Conservation (phyloP, 2,797 vertebrate genomes). For the Gambusia yucatana region DNA sequence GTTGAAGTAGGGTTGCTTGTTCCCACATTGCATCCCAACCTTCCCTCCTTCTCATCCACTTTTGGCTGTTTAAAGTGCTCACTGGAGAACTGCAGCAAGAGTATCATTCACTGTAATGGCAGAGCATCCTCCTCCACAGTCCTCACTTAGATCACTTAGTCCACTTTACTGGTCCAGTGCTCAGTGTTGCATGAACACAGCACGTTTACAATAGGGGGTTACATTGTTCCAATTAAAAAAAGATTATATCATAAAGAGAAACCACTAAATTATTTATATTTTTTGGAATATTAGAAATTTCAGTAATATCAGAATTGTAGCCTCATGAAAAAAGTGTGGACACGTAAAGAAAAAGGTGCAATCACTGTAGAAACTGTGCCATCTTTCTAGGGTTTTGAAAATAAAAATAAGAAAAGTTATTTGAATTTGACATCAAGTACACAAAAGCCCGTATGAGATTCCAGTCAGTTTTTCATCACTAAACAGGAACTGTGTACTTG, state of each 20-base stretch:
- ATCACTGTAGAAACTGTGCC: neutral
- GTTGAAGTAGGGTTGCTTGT: constrained; percentile 70
- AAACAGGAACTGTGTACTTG: neutral
- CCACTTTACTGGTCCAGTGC: constrained; percentile 63
- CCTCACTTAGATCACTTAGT: constrained; percentile 75
- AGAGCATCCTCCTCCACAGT: constrained; percentile 76
- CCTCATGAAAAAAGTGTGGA: neutral
- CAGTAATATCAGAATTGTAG: neutral
- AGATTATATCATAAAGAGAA: neutral
- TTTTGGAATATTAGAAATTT: neutral
- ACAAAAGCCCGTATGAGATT: neutral
- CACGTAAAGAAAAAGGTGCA: neutral
- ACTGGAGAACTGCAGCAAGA: constrained; percentile 71
- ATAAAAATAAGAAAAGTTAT: neutral
- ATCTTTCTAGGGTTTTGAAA: neutral
- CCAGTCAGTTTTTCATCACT: neutral
- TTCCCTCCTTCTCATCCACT: constrained; percentile 69
- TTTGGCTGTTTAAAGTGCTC: constrained; percentile 60
- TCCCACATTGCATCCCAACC: constrained; percentile 68
- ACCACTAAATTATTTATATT: neutral
- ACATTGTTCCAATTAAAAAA: neutral
- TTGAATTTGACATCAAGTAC: neutral
- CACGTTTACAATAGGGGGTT: constrained; percentile 53
- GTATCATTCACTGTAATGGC: constrained; percentile 77
- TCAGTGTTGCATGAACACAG: constrained; percentile 50